Evolutionary conservation across 2,888 invertebrate species (phyloP).

Genomic region (Nomada flava): DNA sequence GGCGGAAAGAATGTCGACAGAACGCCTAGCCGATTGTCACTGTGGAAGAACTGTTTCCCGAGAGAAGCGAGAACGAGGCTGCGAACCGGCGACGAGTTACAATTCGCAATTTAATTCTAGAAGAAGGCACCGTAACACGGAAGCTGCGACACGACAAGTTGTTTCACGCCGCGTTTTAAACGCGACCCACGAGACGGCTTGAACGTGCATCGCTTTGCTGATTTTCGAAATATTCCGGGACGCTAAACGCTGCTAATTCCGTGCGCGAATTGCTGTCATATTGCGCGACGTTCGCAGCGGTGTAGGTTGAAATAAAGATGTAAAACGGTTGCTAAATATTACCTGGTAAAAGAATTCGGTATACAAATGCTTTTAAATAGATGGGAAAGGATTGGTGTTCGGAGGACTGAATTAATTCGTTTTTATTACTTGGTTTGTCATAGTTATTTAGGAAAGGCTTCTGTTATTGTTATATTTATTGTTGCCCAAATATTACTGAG

Average conservation of each 20-base stretch:
- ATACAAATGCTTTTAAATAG: no score
- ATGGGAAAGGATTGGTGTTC: no score
- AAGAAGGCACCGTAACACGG: slow-evolving; percentile 60
- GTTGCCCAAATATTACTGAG: no score
- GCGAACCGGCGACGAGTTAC: slow-evolving; percentile 30
- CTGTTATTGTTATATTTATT: no score
- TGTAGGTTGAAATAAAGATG: neutral
- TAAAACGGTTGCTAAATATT: no score
- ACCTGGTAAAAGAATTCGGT: no score
- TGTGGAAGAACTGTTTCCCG: slow-evolving; percentile 46
- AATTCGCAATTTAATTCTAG: slow-evolving; percentile 60
- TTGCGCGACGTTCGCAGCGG: neutral
- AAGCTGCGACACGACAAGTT: slow-evolving; percentile 16
- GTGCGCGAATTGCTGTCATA: neutral
- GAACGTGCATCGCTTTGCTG: slow-evolving; percentile 9
- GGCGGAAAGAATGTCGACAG: neutral
- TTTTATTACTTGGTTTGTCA: no score
- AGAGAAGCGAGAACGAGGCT: slow-evolving; percentile 12
- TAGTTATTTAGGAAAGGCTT: no score
- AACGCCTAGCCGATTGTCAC: slow-evolving; percentile 32
- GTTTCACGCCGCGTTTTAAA: slow-evolving; percentile 26
- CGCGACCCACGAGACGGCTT: neutral
- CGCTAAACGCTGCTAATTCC: slow-evolving; percentile 13
- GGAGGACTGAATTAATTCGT: no score
- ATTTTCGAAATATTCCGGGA: slow-evolving; percentile 12